Conservation (phyloP, 2,888 invertebrate species). For the Drosophila emarginata region DNA sequence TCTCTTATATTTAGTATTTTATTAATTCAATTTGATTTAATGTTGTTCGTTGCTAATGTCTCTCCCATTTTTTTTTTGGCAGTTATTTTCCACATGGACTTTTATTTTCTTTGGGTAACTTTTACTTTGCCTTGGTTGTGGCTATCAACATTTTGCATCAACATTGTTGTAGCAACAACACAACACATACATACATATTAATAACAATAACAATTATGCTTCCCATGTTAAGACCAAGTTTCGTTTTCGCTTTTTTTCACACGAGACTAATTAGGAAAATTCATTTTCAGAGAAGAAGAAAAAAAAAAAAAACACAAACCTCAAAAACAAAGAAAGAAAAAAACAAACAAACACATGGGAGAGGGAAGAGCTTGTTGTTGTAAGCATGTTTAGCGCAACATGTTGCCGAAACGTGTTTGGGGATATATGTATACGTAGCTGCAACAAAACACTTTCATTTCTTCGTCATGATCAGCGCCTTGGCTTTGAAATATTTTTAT, state of each 20-base stretch:
- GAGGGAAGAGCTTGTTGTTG: constrained; percentile 11
- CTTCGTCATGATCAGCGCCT: constrained; percentile 38
- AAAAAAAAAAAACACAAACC: constrained; percentile 6
- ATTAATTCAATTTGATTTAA: background rate
- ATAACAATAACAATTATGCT: constrained; percentile 13
- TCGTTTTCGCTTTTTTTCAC: constrained; percentile 18
- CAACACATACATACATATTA: background rate
- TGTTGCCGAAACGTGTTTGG: constrained; percentile 57
- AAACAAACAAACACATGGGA: constrained; percentile 21
- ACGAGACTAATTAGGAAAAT: constrained; percentile 62
- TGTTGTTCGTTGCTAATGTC: background rate
- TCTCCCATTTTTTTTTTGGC: background rate
- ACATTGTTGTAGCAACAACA: constrained; percentile 36
- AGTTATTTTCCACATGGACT: constrained; percentile 20
- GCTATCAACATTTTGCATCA: constrained; percentile 57
- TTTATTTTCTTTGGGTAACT: constrained; percentile 50
- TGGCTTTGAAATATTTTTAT: constrained; percentile 59
- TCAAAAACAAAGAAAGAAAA: background rate
- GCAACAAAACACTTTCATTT: constrained; percentile 70
- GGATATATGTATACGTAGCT: constrained; percentile 7
- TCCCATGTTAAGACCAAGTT: background rate
- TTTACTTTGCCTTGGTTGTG: constrained; percentile 44
- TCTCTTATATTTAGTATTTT: too few relatives aligned
- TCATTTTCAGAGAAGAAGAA: constrained; percentile 25
- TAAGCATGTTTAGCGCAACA: constrained; percentile 41